A percentile compares a stretch with the other conserved stretches of the same genome.
Conservation (phyloP, 1,140 invertebrate species). For the Sycophaga agraensis region DNA sequence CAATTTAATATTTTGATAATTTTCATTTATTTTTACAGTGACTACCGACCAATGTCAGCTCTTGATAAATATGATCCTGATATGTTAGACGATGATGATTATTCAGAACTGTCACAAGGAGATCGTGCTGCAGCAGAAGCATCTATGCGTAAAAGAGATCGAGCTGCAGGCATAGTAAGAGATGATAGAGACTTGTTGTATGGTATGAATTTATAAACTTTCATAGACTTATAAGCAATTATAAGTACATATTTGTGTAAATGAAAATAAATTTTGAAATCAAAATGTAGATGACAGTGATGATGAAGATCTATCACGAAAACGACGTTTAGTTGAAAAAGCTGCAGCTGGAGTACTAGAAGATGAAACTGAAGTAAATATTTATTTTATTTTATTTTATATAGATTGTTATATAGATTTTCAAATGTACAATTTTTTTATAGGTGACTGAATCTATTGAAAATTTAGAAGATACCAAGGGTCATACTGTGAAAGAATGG, state of each 20-base stretch:
- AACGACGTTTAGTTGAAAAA: slow-evolving; percentile 80
- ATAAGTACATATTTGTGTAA: background rate
- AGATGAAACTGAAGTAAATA: slow-evolving; percentile 68
- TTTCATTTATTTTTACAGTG: slow-evolving; percentile 60
- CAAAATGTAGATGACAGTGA: slow-evolving; percentile 60
- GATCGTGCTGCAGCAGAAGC: slow-evolving; percentile 87
- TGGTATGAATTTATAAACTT: slow-evolving; percentile 48
- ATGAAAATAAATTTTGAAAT: slow-evolving; percentile 9
- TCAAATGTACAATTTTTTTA: no score
- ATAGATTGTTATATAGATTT: background rate
- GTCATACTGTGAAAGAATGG: slow-evolving; percentile 91
- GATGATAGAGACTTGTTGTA: slow-evolving; percentile 81
- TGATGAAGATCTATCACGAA: slow-evolving; percentile 67
- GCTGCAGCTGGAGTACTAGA: slow-evolving; percentile 78
- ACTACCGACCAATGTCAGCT: slow-evolving; percentile 94
- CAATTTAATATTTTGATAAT: background rate
- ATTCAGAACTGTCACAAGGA: slow-evolving; percentile 81
- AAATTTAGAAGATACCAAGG: slow-evolving; percentile 95
- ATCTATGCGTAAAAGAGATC: slow-evolving; percentile 82
- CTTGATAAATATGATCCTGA: slow-evolving; percentile 90
- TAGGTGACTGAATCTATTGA: slow-evolving; percentile 95
- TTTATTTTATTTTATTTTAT: background rate
- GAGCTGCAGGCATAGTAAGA: slow-evolving; percentile 76
- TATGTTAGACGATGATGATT: slow-evolving; percentile 87
- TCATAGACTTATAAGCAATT: no score